Evolutionary conservation across 2,113 vertebrate species (phyloP).

Genomic region (Rhodinocichla rosea): DNA sequence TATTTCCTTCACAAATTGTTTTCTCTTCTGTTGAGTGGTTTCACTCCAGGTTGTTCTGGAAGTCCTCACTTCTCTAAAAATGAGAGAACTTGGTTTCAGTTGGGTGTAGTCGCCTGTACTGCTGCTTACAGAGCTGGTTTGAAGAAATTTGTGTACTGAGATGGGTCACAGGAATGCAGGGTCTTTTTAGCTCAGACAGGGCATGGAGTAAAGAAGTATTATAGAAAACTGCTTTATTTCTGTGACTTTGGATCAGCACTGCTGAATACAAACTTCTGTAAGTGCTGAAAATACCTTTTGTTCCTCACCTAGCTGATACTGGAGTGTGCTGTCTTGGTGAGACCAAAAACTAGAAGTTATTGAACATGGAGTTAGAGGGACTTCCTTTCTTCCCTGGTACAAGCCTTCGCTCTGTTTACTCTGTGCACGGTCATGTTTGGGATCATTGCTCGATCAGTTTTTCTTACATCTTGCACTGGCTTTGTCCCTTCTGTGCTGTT

Average conservation of each 20-base stretch:
- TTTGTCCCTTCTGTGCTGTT: background rate
- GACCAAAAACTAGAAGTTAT: background rate
- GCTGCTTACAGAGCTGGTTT: background rate
- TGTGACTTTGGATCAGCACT: background rate
- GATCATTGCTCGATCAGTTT: background rate
- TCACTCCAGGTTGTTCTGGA: background rate
- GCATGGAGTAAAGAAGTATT: background rate
- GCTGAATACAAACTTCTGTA: background rate
- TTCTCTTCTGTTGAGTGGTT: background rate
- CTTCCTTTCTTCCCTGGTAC: background rate
- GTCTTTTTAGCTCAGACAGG: background rate
- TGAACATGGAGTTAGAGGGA: background rate
- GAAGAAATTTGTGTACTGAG: background rate
- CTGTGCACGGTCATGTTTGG: background rate
- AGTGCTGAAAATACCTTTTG: background rate
- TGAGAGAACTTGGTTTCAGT: background rate
- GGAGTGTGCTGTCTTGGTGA: background rate
- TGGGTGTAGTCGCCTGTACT: accelerated
- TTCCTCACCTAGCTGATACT: background rate
- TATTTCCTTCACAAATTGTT: background rate
- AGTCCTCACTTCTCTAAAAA: background rate
- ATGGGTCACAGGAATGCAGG: background rate
- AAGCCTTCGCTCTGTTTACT: background rate
- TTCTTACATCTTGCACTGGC: background rate
- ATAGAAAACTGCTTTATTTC: background rate